phyloP scores from a whole-genome alignment of 2,797 vertebrate species.

The Coregonus suidteri region DNA sequence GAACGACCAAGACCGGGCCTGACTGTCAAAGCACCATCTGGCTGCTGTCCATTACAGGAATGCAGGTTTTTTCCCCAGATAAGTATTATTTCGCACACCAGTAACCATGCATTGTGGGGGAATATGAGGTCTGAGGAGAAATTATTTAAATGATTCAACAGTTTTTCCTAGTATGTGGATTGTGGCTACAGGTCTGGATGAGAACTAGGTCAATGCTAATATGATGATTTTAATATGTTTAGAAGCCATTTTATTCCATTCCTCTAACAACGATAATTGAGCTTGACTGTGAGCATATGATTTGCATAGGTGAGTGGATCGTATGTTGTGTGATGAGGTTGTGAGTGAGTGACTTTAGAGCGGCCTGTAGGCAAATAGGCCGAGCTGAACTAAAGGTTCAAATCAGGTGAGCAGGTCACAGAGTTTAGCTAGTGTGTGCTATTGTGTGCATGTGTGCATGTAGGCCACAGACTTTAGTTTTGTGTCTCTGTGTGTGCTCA shows the following conservation, averaged over 20 bases:
- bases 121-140: no score
- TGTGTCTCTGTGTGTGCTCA: neutral
- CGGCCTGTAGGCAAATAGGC: slow-evolving; percentile 5
- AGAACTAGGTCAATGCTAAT: neutral
- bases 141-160: neutral
- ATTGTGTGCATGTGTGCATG: neutral
- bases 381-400: no score
- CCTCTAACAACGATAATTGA: neutral
- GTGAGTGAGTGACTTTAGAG: neutral
- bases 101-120: slow-evolving; percentile 19
- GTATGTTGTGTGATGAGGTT: neutral
- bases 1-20: no score
- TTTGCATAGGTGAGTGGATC: neutral
- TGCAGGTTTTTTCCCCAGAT: slow-evolving; percentile 18
- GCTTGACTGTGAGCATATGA: neutral
- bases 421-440: no score
- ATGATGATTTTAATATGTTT: neutral
- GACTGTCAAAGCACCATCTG: slow-evolving; percentile 47
- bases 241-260: neutral
- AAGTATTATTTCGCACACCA: slow-evolving; percentile 42
- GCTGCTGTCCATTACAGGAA: slow-evolving; percentile 39
- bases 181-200: neutral
- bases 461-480: neutral
- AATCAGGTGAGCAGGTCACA: no score
- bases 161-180: neutral